Base-by-base conservation (phyloP, 30 jellyfish, hydroid and myxozoan genomes). In the Aurelia coerulea region DNA sequence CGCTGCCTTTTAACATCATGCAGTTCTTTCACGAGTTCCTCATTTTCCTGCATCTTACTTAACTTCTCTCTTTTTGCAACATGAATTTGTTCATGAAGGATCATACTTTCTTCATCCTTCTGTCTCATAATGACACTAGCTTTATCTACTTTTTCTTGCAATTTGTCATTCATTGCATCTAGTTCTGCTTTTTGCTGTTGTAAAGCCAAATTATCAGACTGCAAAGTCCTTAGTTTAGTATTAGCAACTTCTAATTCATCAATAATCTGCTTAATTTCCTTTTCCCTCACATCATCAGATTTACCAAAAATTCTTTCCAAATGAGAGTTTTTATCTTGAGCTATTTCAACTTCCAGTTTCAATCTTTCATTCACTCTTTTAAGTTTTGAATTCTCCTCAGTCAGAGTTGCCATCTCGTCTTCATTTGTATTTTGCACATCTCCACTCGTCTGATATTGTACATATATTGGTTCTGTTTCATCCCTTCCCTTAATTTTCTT, bases 61-160 rank as follows among this genome's bases (percentile, higher is more conserved):
- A 64, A 32, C 66, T 78, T 78, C 41, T 78, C 88, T 78, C 42
- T 60, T 66, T 78, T 78, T 71, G 63, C 62, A 5, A 71, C 62
- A 29, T 65, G 51, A 78, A 78, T 50, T 14, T 78, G 88, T 4
- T 78, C 88, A 50, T 35, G n/a, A 13, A 58, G 66, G 16, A 62
- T 39, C 35, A 75, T 62, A 53, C 42, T 31, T 32, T 78, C 88
- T 62, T 39, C 76, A 31, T 78, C 88, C 41, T 37, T 62, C 51
- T 78, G 88, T 15, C 63, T 78, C 78, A 2, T 34, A 14, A 78
- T 33, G 15, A 78, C 88, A 33, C 63, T 71, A 19, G 39, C 23
- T 32, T 62, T 66, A 34, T 66, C 78, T 34, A 49, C 23, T 63
- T 49, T 33, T n/a, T 1, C 62, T 2, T 49, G 19, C 34, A 78